Evolutionary conservation across 2,888 invertebrate species (phyloP).

Genomic region (Myopa tessellatipennis): DNA sequence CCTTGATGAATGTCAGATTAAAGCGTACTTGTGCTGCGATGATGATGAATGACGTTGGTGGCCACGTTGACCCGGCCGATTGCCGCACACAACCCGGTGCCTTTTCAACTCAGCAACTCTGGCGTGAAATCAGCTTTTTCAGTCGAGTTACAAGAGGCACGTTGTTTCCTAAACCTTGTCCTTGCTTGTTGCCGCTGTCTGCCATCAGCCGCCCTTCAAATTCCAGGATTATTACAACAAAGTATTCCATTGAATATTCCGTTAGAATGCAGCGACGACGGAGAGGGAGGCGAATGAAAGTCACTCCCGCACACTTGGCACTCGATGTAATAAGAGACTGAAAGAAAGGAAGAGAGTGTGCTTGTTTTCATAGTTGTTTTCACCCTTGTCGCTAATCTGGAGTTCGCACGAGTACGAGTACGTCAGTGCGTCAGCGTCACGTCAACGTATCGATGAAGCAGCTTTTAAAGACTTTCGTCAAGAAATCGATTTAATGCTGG

Average conservation of each 20-base stretch:
- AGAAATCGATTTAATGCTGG: too few relatives aligned
- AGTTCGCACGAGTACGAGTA: too few relatives aligned
- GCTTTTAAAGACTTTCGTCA: too few relatives aligned
- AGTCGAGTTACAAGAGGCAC: conserved; percentile 3
- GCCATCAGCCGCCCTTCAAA: neutral
- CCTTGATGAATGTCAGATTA: neutral
- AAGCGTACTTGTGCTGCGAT: neutral
- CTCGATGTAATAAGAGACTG: neutral
- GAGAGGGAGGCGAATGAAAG: too few relatives aligned
- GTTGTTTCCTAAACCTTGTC: conserved; percentile 1
- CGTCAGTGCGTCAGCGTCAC: too few relatives aligned
- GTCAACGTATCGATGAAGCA: too few relatives aligned
- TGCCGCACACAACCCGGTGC: neutral
- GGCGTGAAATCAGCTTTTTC: conserved; percentile 17
- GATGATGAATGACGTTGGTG: neutral
- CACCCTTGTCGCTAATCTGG: too few relatives aligned
- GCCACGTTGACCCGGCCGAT: neutral
- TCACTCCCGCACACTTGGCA: neutral
- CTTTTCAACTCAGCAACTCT: neutral
- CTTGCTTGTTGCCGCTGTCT: neutral
- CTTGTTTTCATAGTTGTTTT: too few relatives aligned
- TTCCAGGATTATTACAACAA: neutral
- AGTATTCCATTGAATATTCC: neutral
- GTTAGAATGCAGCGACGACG: too few relatives aligned
- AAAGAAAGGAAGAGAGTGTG: neutral